Base-by-base conservation (phyloP, 2,797 vertebrate genomes). In the Tangara arthus region DNA sequence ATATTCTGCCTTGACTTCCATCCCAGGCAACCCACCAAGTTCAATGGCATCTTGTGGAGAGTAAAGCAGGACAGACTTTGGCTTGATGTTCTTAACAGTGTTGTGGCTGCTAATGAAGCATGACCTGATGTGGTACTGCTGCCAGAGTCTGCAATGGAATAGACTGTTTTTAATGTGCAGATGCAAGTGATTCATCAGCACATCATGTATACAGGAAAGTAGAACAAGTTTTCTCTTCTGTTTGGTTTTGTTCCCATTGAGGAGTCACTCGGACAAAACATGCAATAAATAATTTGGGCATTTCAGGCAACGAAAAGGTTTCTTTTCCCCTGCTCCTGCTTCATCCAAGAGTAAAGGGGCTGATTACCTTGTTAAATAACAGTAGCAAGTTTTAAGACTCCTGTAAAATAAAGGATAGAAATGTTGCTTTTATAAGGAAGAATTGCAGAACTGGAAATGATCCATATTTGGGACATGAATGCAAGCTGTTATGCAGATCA, bases 401-500 rank as follows among this genome's bases (percentile, higher is more conserved):
- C 12, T 6, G 49, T 44, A 78, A 93, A 83, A 81, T 35, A 77
- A 93, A 89, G 35, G 68, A 52, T 15, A 16, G 20, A 28, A 91
- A 60, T 50, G 63, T 66, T 89, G 4, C 37, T 96, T 94, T 93
- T 70, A 23, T 68, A 86, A 60, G 37, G 34, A 83, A 88, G 76
- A 94, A 80, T 70, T 85, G 56, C 79, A 89, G 75, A 89, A 90
- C 46, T 94, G 91, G 93, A 95, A 97, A 87, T 66, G 70, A 90
- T 94, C 93, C 93, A 88, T 94, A 90, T 91, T 94, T 93, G 82
- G 93, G 87, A 88, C 90, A 94, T 80, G 90, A 94, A 94, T 95
- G 73, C 89, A 96, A 94, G 95, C 95, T 96, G 91, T 95, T 97
- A 96, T 93, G 91, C 91, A 96, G 94, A 96, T 91, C 89, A 93